Percentiles rank a stretch among this genome's conserved stretches.
Conservation (phyloP, 2,888 invertebrate species). For the Rhagonycha fulva region DNA sequence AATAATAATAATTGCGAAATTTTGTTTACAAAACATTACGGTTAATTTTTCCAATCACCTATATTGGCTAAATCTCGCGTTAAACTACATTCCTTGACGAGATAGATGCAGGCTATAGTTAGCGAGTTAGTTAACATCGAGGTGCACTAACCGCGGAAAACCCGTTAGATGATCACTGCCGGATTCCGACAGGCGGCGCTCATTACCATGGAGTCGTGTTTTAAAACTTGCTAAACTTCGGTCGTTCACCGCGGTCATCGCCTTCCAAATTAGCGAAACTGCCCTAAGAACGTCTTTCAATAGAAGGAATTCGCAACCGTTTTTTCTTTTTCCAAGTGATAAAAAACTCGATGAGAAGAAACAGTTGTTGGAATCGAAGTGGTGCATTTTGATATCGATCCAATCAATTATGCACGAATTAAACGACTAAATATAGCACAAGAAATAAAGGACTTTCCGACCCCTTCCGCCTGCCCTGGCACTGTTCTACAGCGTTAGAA, state of each 20-base stretch:
- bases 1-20: neutral
- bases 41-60: neutral
- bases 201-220: conserved; percentile 37
- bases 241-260: conserved; percentile 36
- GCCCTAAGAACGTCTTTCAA: conserved; percentile 12
- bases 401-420: neutral
- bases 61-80: neutral
- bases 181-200: conserved; percentile 39
- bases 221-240: conserved; percentile 35
- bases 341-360: neutral
- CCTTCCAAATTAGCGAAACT: conserved; percentile 9
- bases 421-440: neutral
- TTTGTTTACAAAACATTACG: neutral
- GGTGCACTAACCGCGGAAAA: conserved; percentile 39
- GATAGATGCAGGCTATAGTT: conserved; percentile 27
- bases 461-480: neutral
- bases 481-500: neutral
- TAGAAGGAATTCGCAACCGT: conserved; percentile 6
- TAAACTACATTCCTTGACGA: conserved; percentile 16
- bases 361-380: neutral
- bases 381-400: neutral
- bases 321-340: neutral
- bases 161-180: conserved; percentile 39
- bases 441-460: neutral
- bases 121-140: conserved; percentile 26